Evolutionary conservation across 2,797 vertebrate genomes (phyloP).

Genomic region (Columba guinea): DNA sequence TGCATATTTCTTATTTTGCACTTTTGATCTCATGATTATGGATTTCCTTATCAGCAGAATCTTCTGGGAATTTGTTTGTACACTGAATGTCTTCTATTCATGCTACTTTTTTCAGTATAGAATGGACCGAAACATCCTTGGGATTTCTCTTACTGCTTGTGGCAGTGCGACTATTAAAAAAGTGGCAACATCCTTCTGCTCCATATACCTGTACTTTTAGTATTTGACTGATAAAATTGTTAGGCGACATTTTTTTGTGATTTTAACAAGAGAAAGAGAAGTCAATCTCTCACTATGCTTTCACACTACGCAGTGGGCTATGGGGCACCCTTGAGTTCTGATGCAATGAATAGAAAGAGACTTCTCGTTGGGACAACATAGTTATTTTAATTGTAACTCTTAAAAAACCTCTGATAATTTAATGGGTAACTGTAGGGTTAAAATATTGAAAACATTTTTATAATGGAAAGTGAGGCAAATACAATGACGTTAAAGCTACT

Average conservation of each 20-base stretch:
- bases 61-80: neutral
- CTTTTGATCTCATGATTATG: neutral
- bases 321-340: neutral
- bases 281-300: neutral
- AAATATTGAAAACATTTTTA: neutral
- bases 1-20: neutral
- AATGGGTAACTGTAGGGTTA: neutral
- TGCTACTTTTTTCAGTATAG: neutral
- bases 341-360: neutral
- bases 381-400: neutral
- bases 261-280: neutral
- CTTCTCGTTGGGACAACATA: neutral
- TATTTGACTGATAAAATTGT: neutral
- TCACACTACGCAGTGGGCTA: rapidly evolving
- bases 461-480: neutral
- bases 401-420: rapidly evolving
- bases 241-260: neutral
- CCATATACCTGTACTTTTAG: neutral
- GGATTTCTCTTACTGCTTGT: neutral
- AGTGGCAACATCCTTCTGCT: neutral
- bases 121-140: neutral
- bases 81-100: neutral
- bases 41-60: neutral
- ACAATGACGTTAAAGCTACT: neutral
- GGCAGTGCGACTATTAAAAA: neutral